Conservation (phyloP, 2,888 invertebrate genomes). For the Orgyia antiqua region DNA sequence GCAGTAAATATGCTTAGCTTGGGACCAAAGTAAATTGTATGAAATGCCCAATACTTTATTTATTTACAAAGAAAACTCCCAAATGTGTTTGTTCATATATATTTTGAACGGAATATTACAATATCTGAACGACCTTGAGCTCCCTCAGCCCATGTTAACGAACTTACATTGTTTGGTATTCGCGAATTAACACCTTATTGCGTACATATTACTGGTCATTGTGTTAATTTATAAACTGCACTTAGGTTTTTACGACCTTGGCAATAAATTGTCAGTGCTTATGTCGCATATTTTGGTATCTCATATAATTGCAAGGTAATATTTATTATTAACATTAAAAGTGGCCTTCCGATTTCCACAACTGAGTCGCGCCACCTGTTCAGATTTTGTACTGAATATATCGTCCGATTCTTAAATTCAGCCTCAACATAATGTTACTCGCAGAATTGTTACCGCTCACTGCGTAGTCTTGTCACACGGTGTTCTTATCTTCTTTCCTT, state of each 20-base stretch:
- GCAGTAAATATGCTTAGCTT: too few species aligned
- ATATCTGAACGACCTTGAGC: slow-evolving; percentile 36
- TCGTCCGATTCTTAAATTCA: too few species aligned
- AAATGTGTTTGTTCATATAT: not conserved
- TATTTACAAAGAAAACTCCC: not conserved
- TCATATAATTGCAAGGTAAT: slow-evolving; percentile 13
- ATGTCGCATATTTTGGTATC: slow-evolving; percentile 8
- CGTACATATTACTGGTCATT: slow-evolving; percentile 22
- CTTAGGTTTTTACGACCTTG: slow-evolving; percentile 13
- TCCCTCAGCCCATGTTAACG: slow-evolving; percentile 40
- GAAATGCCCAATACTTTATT: too few species aligned
- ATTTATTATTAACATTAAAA: too few species aligned
- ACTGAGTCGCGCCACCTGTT: too few species aligned
- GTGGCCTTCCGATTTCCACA: too few species aligned
- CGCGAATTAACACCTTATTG: slow-evolving; percentile 47
- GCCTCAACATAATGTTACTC: too few species aligned
- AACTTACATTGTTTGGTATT: slow-evolving; percentile 34
- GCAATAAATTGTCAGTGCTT: slow-evolving; percentile 5
- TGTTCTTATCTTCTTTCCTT: too few species aligned
- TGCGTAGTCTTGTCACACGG: too few species aligned
- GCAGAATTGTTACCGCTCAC: too few species aligned
- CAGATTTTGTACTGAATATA: too few species aligned
- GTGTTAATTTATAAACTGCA: slow-evolving; percentile 12
- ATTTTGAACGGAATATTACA: not conserved
- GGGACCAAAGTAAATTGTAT: too few species aligned